Base-by-base conservation (phyloP, 2,113 vertebrate species). In the Anoplopoma fimbria region DNA sequence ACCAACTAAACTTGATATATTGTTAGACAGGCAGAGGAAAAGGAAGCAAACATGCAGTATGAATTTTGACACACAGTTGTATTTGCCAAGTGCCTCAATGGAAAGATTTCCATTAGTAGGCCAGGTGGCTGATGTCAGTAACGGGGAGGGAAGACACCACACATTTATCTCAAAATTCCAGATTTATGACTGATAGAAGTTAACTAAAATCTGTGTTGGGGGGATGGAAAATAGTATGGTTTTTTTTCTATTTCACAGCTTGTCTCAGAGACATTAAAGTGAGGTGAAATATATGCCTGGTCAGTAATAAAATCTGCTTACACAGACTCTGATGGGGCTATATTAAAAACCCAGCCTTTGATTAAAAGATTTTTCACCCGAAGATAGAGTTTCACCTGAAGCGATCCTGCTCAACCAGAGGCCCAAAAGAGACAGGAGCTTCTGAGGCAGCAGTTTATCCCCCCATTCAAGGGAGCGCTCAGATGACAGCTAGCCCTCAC, bases 271-370 rank as follows among this genome's bases (percentile, higher is more conserved):
- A 85, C 81, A 75, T 84, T 84, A 86, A 85, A 79, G 75, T n/a
- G 25, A 77, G 73, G 42, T 38, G 83, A 87, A 68, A 83, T 81
- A 89, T 91, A 67, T 94, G 92, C 92, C 76, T 82, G 87, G 87
- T 94, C 93, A 91, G 92, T 95, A 80, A 91, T 84, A 93, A 94
- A 93, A 94, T 86, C 40, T 93, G 95, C 95, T 94, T 91, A 94
- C 93, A 84, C 89, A 88, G 88, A 90, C 83, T 81, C 31, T 67
- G 79, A 84, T 77, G 88, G 55, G 86, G 69, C 81, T 90, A 69
- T 78, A 92, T 91, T 92, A 91, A 90, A 91, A 85, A 77, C n/a
- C 40, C 38, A 77, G 45, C 82, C 90, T 90, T 89, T 90, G 92
- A 95, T 93, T 93, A 90, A 93, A 91, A 88, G 77, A 69, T 84